Evolutionary conservation across 1,140 invertebrate species (phyloP), one percentile per base, ranked within the genome.

Genomic region (Acromyrmex charruanus): DNA sequence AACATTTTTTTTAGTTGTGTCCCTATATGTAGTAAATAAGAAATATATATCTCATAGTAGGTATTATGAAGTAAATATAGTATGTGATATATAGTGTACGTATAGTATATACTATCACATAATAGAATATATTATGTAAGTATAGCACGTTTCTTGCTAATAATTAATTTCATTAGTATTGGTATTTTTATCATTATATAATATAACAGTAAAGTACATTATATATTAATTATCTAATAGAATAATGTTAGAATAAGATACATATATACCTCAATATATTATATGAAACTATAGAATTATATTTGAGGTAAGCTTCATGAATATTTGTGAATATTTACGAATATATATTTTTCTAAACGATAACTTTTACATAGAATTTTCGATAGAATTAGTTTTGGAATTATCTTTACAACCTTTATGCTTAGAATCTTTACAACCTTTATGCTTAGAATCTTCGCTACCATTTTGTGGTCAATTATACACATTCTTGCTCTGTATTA

Each of bases 371-470:
- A 3, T 58, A 21, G 25, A 25, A 25, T 25, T 25, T 55, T 75
- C 0, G 28, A 75, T 75, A 35, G 28, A 4, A n/a, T 75, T 55
- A 75, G 5, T 31, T 75, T 75, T 58, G n/a, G 28, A 75, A 35
- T 58, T 2, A 55, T 75, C 28, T 74, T 74, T 74, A 58, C 12
- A 51, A 16, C 21, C 12, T 58, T 35, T 4, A 16, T 35, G 39
- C 10, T 44, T 44, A 10, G 39, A 44, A 44, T 10, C 2, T 44
- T 44, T 74, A 58, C 12, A 51, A 16, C 16, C 12, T 58, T 35
- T 4, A 16, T 35, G 39, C 10, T 44, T 44, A 10, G 39, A 44
- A 44, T 10, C 2, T 44, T 44, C 10, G 10, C 10, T 10, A 44
- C 10, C 7, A 12, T 44, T 44, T 44, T 44, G 9, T 2, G 9